These are phyloP conservation scores for Agonum fuliginosum DNA, from an alignment of 2,888 invertebrate species.

Conservation along the genomic window DNA sequence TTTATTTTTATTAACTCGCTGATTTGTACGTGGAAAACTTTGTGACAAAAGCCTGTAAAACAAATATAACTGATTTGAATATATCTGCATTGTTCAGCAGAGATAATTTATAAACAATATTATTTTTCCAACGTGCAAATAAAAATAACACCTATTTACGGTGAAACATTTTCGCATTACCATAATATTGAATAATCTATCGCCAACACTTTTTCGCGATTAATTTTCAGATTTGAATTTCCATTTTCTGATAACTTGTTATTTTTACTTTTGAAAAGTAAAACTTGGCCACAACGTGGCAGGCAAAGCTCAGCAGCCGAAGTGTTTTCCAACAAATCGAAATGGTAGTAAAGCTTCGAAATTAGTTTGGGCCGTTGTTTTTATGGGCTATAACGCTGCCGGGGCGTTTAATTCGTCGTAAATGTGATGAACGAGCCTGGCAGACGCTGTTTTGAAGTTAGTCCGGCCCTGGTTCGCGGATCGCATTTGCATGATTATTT, in stretches of 20 bases:
- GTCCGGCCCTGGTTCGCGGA: not conserved
- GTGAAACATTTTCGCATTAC: constrained; percentile 1
- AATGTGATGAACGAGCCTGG: not conserved
- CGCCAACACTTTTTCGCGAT: not conserved
- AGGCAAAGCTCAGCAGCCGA: not conserved
- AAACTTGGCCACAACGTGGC: not conserved
- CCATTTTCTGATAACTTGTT: constrained; percentile 14
- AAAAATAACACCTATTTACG: no score
- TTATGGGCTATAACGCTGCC: not conserved
- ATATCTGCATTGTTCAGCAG: not conserved
- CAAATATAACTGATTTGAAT: no score
- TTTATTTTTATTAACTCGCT: constrained; percentile 1
- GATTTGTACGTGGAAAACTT: not conserved
- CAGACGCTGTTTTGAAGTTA: not conserved
- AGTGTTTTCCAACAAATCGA: not conserved
- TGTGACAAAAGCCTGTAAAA: not conserved
- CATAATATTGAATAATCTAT: constrained; percentile 37
- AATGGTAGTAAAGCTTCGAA: not conserved
- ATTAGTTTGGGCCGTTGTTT: not conserved
- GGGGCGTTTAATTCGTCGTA: not conserved
- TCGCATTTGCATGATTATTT: constrained; percentile 30
- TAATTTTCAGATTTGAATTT: constrained; percentile 24
- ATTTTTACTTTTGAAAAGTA: not conserved
- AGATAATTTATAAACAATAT: no score
- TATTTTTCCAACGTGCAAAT: no score